Evolutionary conservation across 2,113 vertebrate genomes (phyloP).

Genomic region (Oostethus manadensis): DNA sequence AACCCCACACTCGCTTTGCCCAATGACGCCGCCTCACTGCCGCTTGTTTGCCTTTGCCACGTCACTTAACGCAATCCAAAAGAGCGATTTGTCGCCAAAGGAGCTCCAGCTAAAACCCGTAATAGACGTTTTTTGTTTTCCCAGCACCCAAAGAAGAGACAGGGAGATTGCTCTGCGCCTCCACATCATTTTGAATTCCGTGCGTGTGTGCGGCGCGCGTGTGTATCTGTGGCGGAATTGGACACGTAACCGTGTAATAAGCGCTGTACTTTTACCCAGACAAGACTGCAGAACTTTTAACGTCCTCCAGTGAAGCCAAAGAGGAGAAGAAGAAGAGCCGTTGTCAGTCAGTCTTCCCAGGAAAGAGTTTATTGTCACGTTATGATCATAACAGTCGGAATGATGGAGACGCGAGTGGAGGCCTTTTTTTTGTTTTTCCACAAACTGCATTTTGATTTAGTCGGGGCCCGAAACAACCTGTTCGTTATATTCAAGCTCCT

Average conservation of each 20-base stretch:
- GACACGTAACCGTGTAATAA: constrained; percentile 67
- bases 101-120: constrained; percentile 28
- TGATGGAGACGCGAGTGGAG: constrained; percentile 21
- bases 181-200: constrained; percentile 60
- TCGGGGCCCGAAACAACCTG: constrained; percentile 56
- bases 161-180: constrained; percentile 56
- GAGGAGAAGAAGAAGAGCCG: constrained; percentile 25
- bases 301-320: constrained; percentile 60
- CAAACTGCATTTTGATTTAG: neutral
- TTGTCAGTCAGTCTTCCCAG: constrained; percentile 29
- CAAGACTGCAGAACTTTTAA: constrained; percentile 56
- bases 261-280: constrained; percentile 53
- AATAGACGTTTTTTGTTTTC: constrained; percentile 45
- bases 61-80: constrained; percentile 32
- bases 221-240: constrained; percentile 61
- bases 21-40: too few species aligned
- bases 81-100: constrained; percentile 39
- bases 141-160: constrained; percentile 39
- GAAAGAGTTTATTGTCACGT: constrained; percentile 52
- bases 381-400: constrained; percentile 23
- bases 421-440: neutral
- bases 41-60: too few species aligned
- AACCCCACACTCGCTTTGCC: neutral
- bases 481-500: constrained; percentile 29
- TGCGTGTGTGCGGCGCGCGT: constrained; percentile 22